Percentiles rank a stretch among this genome's conserved stretches.
phyloP scores from a whole-genome alignment of 2,797 vertebrate genomes.

The Gallirallus australis region DNA sequence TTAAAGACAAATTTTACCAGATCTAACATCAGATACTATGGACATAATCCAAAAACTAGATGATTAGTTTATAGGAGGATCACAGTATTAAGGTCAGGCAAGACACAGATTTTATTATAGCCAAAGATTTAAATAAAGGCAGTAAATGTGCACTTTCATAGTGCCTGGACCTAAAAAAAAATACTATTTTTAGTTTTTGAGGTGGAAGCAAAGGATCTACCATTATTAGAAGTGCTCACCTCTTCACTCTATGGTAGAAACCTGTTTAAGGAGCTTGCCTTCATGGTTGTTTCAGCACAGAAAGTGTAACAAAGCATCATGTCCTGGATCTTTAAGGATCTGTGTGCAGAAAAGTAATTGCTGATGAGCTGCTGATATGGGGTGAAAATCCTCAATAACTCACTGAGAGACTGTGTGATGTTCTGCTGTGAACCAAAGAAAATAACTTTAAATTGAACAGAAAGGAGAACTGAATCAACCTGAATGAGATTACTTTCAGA shows the following conservation, averaged over 20 bases:
- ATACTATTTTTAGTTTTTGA: background rate
- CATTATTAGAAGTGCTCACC: background rate
- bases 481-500: slow-evolving; percentile 64
- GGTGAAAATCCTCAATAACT: slow-evolving; percentile 62
- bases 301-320: slow-evolving; percentile 47
- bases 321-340: slow-evolving; percentile 66
- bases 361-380: slow-evolving; percentile 60
- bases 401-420: slow-evolving; percentile 10
- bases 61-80: background rate
- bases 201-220: background rate
- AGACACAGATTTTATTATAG: background rate
- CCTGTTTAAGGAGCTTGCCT: slow-evolving; percentile 25
- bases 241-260: background rate
- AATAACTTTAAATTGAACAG: slow-evolving; percentile 68
- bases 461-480: slow-evolving; percentile 51
- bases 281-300: slow-evolving; percentile 51
- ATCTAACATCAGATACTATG: background rate
- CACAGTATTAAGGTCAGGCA: background rate
- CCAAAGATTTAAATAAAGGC: background rate
- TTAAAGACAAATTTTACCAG: background rate
- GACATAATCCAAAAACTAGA: background rate
- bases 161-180: background rate
- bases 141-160: background rate
- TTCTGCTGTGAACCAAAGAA: slow-evolving; percentile 64
- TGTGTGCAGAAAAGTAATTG: slow-evolving; percentile 68